These are phyloP conservation scores for Glyptemys insculpta DNA, from an alignment of 2,797 vertebrate species.

Conservation along the genomic window DNA sequence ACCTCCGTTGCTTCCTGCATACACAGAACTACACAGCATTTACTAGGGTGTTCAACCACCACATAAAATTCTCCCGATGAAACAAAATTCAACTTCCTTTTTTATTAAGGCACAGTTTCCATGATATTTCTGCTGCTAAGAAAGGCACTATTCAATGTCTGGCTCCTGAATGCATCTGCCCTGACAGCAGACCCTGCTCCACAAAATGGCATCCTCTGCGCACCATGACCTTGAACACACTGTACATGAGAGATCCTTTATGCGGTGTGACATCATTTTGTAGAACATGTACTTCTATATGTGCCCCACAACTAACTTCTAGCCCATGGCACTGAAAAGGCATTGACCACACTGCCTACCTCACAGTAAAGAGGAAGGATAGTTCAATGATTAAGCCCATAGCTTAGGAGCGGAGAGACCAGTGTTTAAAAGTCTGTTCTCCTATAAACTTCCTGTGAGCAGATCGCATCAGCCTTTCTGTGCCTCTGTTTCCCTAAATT, in stretches of 20 bases:
- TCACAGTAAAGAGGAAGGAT: background rate
- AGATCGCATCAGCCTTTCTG: background rate
- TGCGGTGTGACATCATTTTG: background rate
- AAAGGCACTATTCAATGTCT: background rate
- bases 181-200: background rate
- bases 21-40: background rate
- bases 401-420: background rate
- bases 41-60: background rate
- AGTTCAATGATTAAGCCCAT: background rate
- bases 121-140: background rate
- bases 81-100: background rate
- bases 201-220: background rate
- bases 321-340: background rate
- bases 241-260: background rate
- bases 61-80: background rate
- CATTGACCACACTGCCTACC: background rate
- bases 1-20: background rate
- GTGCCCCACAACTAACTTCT: background rate
- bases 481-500: background rate
- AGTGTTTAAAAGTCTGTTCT: background rate
- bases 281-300: background rate
- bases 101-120: background rate
- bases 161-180: background rate
- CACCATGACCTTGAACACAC: background rate
- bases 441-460: background rate